Evolutionary conservation across 2,888 invertebrate genomes (phyloP), one percentile per base, ranked within the genome.

Genomic region (Formica aserva): DNA sequence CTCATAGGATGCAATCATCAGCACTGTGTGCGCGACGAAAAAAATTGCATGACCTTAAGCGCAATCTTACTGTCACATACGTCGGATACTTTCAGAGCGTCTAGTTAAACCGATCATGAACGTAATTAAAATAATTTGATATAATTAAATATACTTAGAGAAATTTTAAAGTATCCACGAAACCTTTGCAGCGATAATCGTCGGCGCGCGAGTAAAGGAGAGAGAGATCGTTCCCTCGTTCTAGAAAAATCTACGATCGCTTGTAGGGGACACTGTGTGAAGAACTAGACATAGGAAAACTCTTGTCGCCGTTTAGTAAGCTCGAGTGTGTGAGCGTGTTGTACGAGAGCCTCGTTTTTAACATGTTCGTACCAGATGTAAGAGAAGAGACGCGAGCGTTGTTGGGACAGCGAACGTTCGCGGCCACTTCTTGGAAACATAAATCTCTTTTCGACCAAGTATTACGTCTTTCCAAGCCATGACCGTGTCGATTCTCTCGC

Each of bases 311-410:
- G 18, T 75, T 75, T 75, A 66, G 76, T 38, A 38, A 77, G 55
- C 29, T 67, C 41, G 60, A 60, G 41, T 8, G 71, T n/a, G 78
- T n/a, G 8, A 22, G 71, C n/a, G 38, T 57, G 29, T 55, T 5
- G 6, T 45, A 29, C 32, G 32, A 57, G 29, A 77, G 15, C 76
- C 26, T 66, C 26, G 60, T 18, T 62, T 52, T 35, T 67, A 76
- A 69, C 82, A 83, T 66, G 45, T 83, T 78, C 45, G 67, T 60
- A n/a, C 65, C 82, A 83, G 78, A 83, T 83, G 82, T 78, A 83
- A 18, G 60, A 38, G 77, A 71, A 45, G 71, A 78, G 45, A 55
- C 69, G 38, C 29, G 80, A 78, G 65, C 18, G 67, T 62, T 52
- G 52, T 52, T 35, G 38, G 45, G 32, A 72, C 26, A 32, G 29